Conservation (phyloP, 2,797 vertebrate species). For the Phoeniculus purpureus region DNA sequence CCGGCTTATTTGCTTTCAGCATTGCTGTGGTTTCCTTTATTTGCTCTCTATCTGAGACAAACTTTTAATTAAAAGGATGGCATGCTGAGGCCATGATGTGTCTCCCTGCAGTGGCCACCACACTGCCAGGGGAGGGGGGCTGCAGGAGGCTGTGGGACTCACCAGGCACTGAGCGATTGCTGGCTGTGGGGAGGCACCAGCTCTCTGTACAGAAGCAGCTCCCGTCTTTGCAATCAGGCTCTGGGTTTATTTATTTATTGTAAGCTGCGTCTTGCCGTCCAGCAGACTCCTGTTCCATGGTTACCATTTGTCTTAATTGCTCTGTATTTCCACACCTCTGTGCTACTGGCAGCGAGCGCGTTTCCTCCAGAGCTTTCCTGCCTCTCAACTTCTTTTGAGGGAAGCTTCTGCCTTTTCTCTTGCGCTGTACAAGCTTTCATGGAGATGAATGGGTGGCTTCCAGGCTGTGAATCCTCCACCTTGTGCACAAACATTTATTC, state of each 20-base stretch:
- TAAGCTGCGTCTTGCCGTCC: rapidly evolving
- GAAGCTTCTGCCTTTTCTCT: neutral
- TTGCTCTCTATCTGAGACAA: neutral
- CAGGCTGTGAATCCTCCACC: neutral
- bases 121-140: neutral
- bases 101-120: neutral
- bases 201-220: neutral
- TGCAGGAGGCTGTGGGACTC: neutral
- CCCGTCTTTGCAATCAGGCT: neutral
- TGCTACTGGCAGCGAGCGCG: rapidly evolving
- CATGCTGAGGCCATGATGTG: neutral
- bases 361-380: neutral
- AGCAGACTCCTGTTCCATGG: neutral
- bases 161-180: rapidly evolving
- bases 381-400: neutral
- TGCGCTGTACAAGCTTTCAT: rapidly evolving
- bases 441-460: neutral
- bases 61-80: neutral
- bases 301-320: neutral
- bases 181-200: neutral
- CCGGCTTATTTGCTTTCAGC: neutral
- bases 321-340: constrained; percentile 11
- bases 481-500: neutral
- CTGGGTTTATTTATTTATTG: neutral
- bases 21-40: rapidly evolving